Base-by-base conservation (phyloP, 2,797 vertebrate genomes). In the Hemibagrus guttatus region DNA sequence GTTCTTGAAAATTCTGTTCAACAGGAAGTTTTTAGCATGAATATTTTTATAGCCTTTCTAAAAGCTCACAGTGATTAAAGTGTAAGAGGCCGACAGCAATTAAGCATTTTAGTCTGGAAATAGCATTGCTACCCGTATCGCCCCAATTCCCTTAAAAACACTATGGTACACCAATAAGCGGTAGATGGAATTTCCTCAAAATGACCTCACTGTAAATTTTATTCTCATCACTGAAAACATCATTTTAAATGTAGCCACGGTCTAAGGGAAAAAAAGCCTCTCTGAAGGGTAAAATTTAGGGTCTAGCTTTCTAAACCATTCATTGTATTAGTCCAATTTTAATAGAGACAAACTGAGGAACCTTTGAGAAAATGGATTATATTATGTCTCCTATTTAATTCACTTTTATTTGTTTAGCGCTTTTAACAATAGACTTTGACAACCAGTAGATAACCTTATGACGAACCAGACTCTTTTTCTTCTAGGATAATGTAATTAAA, bases 31-130 rank as follows among this genome's bases (percentile, higher is more conserved):
- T 84, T 84, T 54, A 69, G 13, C 1, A 9, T 81, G 16, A 4
- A 46, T 64, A 46, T 64, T 58, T 78, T 28, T 42, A 49, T 81
- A 49, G 42, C 23, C 39, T 63, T 21, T 80, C 31, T 81, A 17
- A 81, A 63, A 81, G 23, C n/a, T 26, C 39, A n/a, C 56, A 39
- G 79, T 81, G 58, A 63, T 81, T 81, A 42, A 81, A 63, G 23
- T 8, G 58, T 81, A 0, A n/a, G 31, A 42, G 6, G 13, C 14
- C 23, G 42, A 17, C 13, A 46, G 78, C 46, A 1, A 28, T 81
- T 81, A 46, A 39, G 19, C 13, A 79, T 14, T 59, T 59, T 26
- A 42, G 79, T 5, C 79, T 64, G 39, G 39, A 63, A 46, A n/a
- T 63, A 13, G 14, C 0, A 0, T 26, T 23, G 19, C 19, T 39